Percentiles rank a stretch among this genome's conserved stretches.
Evolutionary conservation across 2,113 vertebrate species (phyloP).

Genomic region (Rhineura floridana): DNA sequence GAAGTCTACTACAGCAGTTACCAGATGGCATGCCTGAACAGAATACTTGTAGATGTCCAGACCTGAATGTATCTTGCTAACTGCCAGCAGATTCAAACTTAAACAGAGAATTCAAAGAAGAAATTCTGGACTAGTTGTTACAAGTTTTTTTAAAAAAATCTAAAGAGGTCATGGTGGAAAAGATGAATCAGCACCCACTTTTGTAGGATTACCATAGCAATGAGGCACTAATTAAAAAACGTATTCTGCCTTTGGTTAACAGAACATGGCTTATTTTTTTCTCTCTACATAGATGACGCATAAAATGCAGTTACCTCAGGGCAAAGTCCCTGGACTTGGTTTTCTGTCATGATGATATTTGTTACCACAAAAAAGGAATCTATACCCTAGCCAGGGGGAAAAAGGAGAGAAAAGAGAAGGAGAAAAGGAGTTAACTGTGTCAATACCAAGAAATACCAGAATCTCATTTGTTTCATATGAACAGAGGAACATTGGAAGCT

Average conservation of each 20-base stretch:
- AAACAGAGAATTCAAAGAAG: neutral
- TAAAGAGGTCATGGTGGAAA: neutral
- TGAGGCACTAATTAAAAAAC: neutral
- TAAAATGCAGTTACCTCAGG: slow-evolving; percentile 74
- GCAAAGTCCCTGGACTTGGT: slow-evolving; percentile 76
- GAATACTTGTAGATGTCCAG: neutral
- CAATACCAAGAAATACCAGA: neutral
- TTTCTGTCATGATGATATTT: slow-evolving; percentile 77
- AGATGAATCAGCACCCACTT: neutral
- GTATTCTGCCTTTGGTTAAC: neutral
- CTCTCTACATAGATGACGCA: neutral
- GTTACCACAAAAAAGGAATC: slow-evolving; percentile 83
- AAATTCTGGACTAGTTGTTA: neutral
- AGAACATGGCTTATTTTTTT: neutral
- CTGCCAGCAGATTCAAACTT: neutral
- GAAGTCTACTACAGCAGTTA: neutral
- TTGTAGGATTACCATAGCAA: neutral
- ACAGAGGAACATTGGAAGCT: no score
- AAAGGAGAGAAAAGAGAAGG: neutral
- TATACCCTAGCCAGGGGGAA: slow-evolving; percentile 64
- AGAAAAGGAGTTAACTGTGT: neutral
- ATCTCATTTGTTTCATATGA: no score
- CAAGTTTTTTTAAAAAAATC: neutral
- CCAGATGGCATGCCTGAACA: neutral
- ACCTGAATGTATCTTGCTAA: neutral